Base-by-base conservation (phyloP, 2,888 invertebrate genomes). In the Polymixis flavicincta region DNA sequence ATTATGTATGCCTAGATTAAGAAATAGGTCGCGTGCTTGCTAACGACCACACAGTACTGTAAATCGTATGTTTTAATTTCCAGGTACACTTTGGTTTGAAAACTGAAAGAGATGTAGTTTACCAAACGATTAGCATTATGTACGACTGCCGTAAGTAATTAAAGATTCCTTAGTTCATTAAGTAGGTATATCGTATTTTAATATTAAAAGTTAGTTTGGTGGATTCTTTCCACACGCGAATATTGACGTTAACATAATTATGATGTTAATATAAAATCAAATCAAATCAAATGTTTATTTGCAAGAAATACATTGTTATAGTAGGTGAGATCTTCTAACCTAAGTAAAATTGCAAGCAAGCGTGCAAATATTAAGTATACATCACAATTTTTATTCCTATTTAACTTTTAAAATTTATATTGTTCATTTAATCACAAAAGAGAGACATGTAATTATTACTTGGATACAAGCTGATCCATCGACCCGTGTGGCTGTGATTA, bases 111-210 rank as follows among this genome's bases (percentile, higher is more conserved):
- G 85, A 87, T 67, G 37, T 69, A 59, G 64, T 87, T 63, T 78
- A 74, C 7, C 80, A 86, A 69, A 86, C 87, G 4, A 22, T 84
- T 7, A 87, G 60, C 52, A 61, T 87, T 22, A 88, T 87, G 76
- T 86, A 80, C 13, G 83, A 88, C n/a, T 87, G 87, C 32, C 72
- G 87, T 87, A 80, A 88, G 87, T 86, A 80, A 19, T 57, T n/a
- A 54, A 71, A 68, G 3, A 28, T 11, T 28, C 28, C 17, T 7
- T 32, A 22, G 2, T 22, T 52, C 14, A 57, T 42, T n/a, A 17
- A 6, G 37, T n/a, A 63, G 25, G n/a, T n/a, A n/a, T n/a, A 28
- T 14, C 1, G 13, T 17, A 50, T 45, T n/a, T 68, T 37, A 42
- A 48, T 28, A 19, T 37, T 6, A 70, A n/a, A n/a, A 70, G 1